Percentiles rank a stretch among this genome's conserved stretches.
Conservation (phyloP, 2,797 vertebrate species). For the Hozukius guyotensis region DNA sequence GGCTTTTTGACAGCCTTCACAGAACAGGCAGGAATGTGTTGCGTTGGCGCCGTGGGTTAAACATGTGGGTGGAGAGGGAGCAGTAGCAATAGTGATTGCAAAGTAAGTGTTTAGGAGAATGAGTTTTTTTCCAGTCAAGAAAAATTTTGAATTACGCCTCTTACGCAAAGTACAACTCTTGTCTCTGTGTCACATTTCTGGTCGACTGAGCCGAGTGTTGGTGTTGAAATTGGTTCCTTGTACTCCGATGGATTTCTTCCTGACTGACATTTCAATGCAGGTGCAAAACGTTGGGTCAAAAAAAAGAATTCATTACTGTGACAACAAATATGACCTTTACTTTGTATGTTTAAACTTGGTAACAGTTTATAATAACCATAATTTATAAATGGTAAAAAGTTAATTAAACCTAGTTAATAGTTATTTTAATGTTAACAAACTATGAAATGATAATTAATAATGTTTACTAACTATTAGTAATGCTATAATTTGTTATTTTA, state of each 20-base stretch:
- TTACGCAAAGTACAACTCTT: background rate
- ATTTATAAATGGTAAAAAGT: too few relatives aligned
- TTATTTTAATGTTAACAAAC: too few relatives aligned
- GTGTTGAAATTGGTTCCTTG: background rate
- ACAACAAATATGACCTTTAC: constrained; percentile 8
- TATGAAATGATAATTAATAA: too few relatives aligned
- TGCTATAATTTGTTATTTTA: too few relatives aligned
- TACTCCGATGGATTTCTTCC: background rate
- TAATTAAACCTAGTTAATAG: too few relatives aligned
- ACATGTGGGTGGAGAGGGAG: constrained; percentile 29
- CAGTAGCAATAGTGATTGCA: background rate
- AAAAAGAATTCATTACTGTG: background rate
- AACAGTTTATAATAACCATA: background rate
- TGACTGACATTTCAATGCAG: constrained; percentile 1
- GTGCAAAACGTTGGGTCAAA: background rate
- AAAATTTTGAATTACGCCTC: background rate
- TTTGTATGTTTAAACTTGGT: background rate
- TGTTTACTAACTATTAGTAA: too few relatives aligned
- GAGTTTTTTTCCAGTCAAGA: constrained; percentile 15
- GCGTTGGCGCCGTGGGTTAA: constrained; percentile 27
- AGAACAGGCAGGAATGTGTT: constrained; percentile 37
- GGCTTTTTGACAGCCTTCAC: constrained; percentile 42
- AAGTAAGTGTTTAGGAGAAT: constrained; percentile 18
- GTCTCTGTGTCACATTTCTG: constrained; percentile 11
- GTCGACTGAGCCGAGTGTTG: background rate